Base-by-base conservation (phyloP, 2,888 invertebrate genomes). In the Kuschelorhynchus macadamiae region DNA sequence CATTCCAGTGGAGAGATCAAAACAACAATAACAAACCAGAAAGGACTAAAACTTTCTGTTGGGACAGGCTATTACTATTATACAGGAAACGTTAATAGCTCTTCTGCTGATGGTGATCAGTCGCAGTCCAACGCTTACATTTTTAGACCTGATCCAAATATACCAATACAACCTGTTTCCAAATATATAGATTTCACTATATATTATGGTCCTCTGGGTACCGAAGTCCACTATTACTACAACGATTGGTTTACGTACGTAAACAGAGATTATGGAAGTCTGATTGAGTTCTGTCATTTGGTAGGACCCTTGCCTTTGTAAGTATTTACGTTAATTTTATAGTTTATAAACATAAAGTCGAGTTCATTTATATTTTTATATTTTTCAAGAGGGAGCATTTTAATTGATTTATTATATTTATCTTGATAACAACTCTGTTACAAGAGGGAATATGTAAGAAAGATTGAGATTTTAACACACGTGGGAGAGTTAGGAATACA, bases 81-180 rank as follows among this genome's bases (percentile, higher is more conserved):
- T 77, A 83, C 86, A 9, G 92, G 89, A 0, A 87, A 87, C 20
- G 33, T 39, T 5, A 36, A 14, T 32, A 80, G 80, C 1, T 93
- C 93, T 0, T 41, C 93, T 76, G 93, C 79, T 0, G 83, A 85
- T 2, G 86, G 86, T 0, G 77, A 81, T 0, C 87, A 88, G 71
- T 85, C 94, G 57, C 89, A 95, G 0, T 96, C 96, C 0, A 97
- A 97, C 0, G 97, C 97, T 0, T 98, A 98, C 77, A 92, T 96
- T 32, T 94, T 95, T 81, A 85, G 94, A 47, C 94, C 94, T 0
- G 56, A 64, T 49, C 64, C 64, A 0, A 25, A 60, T 17, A 70
- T 64, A 5, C 62, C 71, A 14, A 18, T 59, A 1, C 44, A 66
- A 30, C 21, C 52, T 18, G 44, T 66, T 14, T 33, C 49, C 7